Evolutionary conservation across 2,797 vertebrate species (phyloP).

Genomic region (Dermochelys coriacea): DNA sequence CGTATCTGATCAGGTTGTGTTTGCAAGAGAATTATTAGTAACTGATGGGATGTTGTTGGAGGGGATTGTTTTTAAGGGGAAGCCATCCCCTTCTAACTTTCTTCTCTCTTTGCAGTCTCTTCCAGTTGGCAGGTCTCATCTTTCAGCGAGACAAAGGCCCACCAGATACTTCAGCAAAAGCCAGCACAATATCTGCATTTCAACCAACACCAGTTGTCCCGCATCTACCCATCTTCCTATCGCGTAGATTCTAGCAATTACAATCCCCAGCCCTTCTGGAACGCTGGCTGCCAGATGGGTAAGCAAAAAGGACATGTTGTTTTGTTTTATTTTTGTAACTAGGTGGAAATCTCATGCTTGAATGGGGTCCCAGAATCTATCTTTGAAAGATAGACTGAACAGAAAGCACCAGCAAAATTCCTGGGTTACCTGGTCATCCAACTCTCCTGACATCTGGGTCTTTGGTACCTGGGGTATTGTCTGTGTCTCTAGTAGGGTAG

Average conservation of each 20-base stretch:
- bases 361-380: neutral
- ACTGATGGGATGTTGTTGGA: neutral
- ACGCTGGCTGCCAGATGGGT: conserved; percentile 95
- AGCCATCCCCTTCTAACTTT: neutral
- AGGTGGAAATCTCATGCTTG: neutral
- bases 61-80: conserved; percentile 21
- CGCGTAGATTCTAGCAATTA: conserved; percentile 98
- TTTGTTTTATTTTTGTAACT: neutral
- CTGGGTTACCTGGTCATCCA: neutral
- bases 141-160: conserved; percentile 96
- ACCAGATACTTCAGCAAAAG: conserved; percentile 96
- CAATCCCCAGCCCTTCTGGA: conserved; percentile 99
- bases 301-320: conserved; percentile 8
- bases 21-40: neutral
- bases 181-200: conserved; percentile 88
- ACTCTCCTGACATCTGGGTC: neutral
- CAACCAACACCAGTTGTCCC: conserved; percentile 95
- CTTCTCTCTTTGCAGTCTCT: conserved; percentile 73
- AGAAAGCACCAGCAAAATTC: neutral
- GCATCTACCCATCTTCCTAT: conserved; percentile 96
- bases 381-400: neutral
- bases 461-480: neutral
- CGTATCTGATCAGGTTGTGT: neutral
- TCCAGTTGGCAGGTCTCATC: conserved; percentile 97
- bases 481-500: neutral